These are phyloP conservation scores for Otolemur crassicaudatus DNA, from an alignment of 2,797 vertebrate species.

Conservation along the genomic window DNA sequence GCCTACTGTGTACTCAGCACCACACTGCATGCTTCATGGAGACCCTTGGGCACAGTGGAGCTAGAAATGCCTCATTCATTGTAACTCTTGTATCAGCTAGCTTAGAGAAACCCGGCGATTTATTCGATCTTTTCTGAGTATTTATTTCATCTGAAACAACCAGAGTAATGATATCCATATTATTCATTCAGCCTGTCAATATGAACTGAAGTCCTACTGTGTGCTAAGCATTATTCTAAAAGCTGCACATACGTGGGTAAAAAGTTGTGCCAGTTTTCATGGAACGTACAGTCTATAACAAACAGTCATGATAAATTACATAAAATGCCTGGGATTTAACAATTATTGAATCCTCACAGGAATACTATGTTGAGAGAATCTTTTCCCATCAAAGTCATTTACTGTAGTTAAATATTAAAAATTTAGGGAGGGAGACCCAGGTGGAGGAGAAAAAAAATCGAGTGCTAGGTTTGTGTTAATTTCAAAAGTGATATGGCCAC, in stretches of 20 bases:
- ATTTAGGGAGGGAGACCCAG: neutral
- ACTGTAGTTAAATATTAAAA: constrained; percentile 17
- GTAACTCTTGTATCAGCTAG: neutral
- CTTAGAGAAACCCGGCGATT: neutral
- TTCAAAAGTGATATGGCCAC: neutral
- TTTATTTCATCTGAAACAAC: constrained; percentile 46
- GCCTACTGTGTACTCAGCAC: neutral
- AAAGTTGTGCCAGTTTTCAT: neutral
- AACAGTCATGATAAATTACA: neutral
- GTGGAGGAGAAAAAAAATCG: neutral
- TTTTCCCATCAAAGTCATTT: neutral
- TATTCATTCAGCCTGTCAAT: neutral
- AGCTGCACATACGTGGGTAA: neutral
- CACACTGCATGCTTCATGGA: neutral
- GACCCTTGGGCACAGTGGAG: neutral
- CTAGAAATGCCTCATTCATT: neutral
- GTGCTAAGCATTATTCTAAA: neutral
- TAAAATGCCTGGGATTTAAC: neutral
- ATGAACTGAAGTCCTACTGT: neutral
- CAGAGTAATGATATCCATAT: neutral
- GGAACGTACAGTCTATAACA: neutral
- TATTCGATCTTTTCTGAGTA: neutral
- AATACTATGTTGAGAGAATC: neutral
- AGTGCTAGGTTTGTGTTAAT: constrained; percentile 26
- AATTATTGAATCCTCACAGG: neutral